Base-by-base conservation (phyloP, 2,888 invertebrate genomes). In the Agriopis aurantiaria region DNA sequence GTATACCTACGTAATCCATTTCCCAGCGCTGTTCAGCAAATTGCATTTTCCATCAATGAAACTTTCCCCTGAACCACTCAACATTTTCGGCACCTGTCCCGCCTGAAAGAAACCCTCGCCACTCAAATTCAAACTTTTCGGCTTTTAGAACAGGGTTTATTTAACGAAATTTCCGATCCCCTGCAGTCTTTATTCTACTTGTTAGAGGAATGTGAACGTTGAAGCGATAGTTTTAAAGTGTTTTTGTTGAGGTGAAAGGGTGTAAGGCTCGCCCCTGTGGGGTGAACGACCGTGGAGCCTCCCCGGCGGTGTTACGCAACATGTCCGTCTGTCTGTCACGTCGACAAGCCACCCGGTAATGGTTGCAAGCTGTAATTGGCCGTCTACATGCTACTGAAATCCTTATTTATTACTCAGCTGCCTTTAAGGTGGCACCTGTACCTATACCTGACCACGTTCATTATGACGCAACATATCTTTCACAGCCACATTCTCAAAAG, bases 221-320 rank as follows among this genome's bases (percentile, higher is more conserved):
- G 69, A 61, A 17, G 40, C 33, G 64, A 68, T 65, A 67, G 65
- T 72, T 74, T 73, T 72, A 72, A 73, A 73, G 75, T 62, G 49
- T 68, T 69, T 69, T 75, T 48, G 65, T 43, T 55, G 33, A 43
- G 10, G 62, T 55, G 65, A 68, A 59, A 69, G 68, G 65, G 62
- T 56, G 80, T 12, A 45, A 41, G 48, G 41, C 45, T 70, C 65
- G 33, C 69, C 69, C 70, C 63, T 52, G 58, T 43, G 78, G 86
- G 89, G 88, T 88, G 85, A 88, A 86, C 85, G 86, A 85, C 88
- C 89, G 87, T 79, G 80, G 60, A 61, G 65, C 73, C 76, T 60
- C 75, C 73, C 78, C 69, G 73, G 73, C 70, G 55, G 72, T 83
- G 86, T 87, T 86, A 79, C 82, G 85, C 84, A 86, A 85, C 83